Conservation (phyloP, 2,113 vertebrate species). For the Bombycilla garrulus region DNA sequence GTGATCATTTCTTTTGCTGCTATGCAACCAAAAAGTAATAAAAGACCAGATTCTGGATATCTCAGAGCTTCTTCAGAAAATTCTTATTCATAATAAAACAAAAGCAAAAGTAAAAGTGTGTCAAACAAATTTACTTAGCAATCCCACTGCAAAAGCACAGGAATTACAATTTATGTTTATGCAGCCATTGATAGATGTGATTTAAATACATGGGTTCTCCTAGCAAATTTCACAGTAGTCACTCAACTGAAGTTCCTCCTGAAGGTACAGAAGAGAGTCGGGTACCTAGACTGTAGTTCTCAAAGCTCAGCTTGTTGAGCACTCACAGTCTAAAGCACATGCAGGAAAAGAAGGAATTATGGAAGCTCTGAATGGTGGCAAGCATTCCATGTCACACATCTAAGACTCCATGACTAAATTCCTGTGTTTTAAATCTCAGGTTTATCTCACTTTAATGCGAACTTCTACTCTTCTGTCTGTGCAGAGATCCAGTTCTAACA, state of each 20-base stretch:
- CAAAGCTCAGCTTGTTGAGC: neutral
- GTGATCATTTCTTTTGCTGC: neutral
- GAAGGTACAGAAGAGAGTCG: neutral
- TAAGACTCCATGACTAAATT: neutral
- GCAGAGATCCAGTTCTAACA: neutral
- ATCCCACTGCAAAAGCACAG: neutral
- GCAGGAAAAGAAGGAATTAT: neutral
- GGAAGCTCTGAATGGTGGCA: neutral
- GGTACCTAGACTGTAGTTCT: neutral
- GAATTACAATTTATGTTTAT: neutral
- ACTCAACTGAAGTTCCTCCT: neutral
- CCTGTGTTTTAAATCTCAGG: neutral
- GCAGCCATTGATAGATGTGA: neutral
- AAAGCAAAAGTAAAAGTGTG: neutral
- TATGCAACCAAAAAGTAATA: neutral
- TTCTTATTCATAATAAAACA: neutral
- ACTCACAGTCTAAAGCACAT: neutral
- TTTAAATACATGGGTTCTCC: neutral
- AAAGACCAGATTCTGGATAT: neutral
- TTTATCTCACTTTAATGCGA: neutral
- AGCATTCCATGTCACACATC: neutral
- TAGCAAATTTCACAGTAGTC: neutral
- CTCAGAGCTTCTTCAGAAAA: neutral
- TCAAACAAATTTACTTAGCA: neutral
- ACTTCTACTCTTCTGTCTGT: neutral